Base-by-base conservation (phyloP, 2,888 invertebrate species). In the Lycaena phlaeas region DNA sequence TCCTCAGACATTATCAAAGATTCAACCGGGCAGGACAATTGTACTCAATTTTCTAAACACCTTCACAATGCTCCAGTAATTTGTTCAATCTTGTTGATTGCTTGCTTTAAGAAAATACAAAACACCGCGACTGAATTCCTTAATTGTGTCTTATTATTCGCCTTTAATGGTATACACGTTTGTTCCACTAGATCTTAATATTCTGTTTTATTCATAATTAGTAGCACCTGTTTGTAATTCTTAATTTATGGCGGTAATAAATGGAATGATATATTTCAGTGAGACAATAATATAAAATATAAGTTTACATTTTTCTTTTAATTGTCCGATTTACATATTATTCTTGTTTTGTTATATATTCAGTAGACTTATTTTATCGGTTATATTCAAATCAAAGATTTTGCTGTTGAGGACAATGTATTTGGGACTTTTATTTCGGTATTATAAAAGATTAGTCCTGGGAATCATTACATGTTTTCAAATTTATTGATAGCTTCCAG, bases 11-110 rank as follows among this genome's bases (percentile, higher is more conserved):
- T 76, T 76, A 76, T 77, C 73, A 71, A 66, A 74, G 72, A 71
- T 72, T 77, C 73, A 72, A 75, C 69, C 71, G 66, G 65, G 63
- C 65, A 68, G 66, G 68, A 71, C 70, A 71, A 75, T 78, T 79
- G 77, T 77, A 68, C 72, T 70, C 72, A 74, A 79, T 77, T 77
- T 77, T 75, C 74, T 72, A 77, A 78, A 77, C 78, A 76, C 73
- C 68, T 72, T 56, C 60, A 22, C 6, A 7, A 5, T 22, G 69
- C 68, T 66, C 54, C 57, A 61, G 65, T 73, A 76, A 77, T 79
- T 81, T 77, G 76, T 81, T 75, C 64, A 26, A 15, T 15, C 10
- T 9, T 40, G 67, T 68, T 65, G 65, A 68, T 73, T 72, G 73
- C 74, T 73, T 77, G 66, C 66, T 59, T 62, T 67, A 60, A 56